These are phyloP conservation scores for Aromia moschata DNA, from an alignment of 2,888 invertebrate species.

Conservation along the genomic window DNA sequence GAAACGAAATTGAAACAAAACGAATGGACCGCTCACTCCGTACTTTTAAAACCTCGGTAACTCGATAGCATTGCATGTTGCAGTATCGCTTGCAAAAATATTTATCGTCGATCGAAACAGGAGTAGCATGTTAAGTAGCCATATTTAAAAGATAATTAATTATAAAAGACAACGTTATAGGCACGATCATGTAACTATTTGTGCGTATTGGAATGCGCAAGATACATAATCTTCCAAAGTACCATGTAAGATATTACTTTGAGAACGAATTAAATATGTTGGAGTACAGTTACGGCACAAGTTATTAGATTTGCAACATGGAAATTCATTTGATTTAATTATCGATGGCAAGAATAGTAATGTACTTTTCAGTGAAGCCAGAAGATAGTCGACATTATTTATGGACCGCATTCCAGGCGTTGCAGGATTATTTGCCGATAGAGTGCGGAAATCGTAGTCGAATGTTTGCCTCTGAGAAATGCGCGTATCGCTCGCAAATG, in stretches of 20 bases:
- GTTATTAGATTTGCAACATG: conserved; percentile 12
- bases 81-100: conserved; percentile 44
- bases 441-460: not conserved
- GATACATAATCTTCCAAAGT: conserved; percentile 22
- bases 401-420: not conserved
- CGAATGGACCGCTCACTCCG: too few relatives aligned
- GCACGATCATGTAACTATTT: conserved; percentile 45
- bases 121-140: conserved; percentile 54
- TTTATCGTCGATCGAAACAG: conserved; percentile 52
- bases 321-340: conserved; percentile 7
- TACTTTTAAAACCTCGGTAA: conserved; percentile 9
- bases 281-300: conserved; percentile 4
- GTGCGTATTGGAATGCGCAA: conserved; percentile 26
- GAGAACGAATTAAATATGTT: not conserved
- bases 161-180: conserved; percentile 44
- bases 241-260: conserved; percentile 15
- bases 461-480: not conserved
- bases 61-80: conserved; percentile 15
- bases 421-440: not conserved
- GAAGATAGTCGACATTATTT: not conserved
- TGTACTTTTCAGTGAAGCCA: not conserved
- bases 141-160: conserved; percentile 54
- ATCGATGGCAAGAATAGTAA: conserved; percentile 3
- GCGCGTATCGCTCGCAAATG: too few relatives aligned
- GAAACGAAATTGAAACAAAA: too few relatives aligned